Base-by-base conservation (phyloP, 2,113 vertebrate genomes). In the Eurypyga helias region DNA sequence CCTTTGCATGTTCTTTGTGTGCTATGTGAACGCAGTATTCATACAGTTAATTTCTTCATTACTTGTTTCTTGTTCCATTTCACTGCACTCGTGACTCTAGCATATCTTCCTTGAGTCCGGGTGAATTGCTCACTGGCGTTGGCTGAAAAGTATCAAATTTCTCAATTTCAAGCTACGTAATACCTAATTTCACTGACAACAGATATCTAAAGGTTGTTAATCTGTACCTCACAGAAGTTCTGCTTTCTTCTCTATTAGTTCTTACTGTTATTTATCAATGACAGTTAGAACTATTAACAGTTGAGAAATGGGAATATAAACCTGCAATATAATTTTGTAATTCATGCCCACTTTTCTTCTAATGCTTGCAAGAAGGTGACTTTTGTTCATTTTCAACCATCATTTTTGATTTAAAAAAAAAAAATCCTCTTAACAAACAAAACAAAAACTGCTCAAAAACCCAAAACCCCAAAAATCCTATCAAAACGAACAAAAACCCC, bases 111-210 rank as follows among this genome's bases (percentile, higher is more conserved):
- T 91, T 46, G 36, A 71, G 72, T 41, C 5, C 12, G 2, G 24
- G 69, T 77, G 62, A 57, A 91, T 85, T 92, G 48, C 61, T 87
- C 62, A 15, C 51, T 89, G 81, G 38, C 67, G n/a, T 55, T 71
- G 66, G 51, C 78, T 67, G 81, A 64, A 89, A 91, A 29, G 87
- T 92, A 91, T 95, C 57, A 49, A 55, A 87, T 96, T 89, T 93
- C 81, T 93, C 54, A 17, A 31, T 96, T 94, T 89, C 52, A 41
- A 64, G 60, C 41, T 38, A 23, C 18, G 69, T 38, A 61, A 72
- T 94, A 93, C 69, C 84, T 79, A 65, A 94, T 95, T 95, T 91
- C 89, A 66, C 48, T 82, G 84, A 23, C 82, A 95, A 48, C 78
- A 89, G 61, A 36, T 87, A 82, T 60, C 78, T 87, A 84, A 87